Evolutionary conservation across 2,888 invertebrate genomes (phyloP).

Genomic region (Gryllus longicercus): DNA sequence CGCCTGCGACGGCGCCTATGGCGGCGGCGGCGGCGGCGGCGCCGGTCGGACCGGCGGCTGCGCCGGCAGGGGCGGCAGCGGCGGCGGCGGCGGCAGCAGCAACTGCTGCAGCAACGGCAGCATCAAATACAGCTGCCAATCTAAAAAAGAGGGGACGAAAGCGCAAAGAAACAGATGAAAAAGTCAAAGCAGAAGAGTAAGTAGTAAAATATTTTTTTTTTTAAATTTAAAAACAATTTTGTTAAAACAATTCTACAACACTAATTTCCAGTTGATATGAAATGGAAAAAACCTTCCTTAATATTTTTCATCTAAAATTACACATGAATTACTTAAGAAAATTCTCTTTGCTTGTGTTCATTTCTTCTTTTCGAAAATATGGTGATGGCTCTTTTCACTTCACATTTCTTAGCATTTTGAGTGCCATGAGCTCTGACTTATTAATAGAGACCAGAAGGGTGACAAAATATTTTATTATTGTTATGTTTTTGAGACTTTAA

Average conservation of each 20-base stretch:
- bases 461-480: too few relatives aligned
- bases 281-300: not conserved
- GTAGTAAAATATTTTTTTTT: slow-evolving; percentile 22
- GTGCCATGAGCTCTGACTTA: too few relatives aligned
- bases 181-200: slow-evolving; percentile 41
- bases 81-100: not conserved
- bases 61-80: not conserved
- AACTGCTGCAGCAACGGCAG: slow-evolving; percentile 20
- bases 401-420: too few relatives aligned
- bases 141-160: slow-evolving; percentile 45
- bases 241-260: not conserved
- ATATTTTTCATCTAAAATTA: too few relatives aligned
- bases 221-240: slow-evolving; percentile 17
- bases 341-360: too few relatives aligned
- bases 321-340: too few relatives aligned
- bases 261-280: too few relatives aligned
- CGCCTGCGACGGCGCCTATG: too few relatives aligned
- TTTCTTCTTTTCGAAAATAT: too few relatives aligned
- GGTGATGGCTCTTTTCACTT: too few relatives aligned
- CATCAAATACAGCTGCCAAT: not conserved
- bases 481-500: too few relatives aligned
- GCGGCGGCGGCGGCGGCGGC: not conserved
- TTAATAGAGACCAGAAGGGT: too few relatives aligned
- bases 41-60: slow-evolving; percentile 43
- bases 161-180: slow-evolving; percentile 47